Base-by-base conservation (phyloP, 2,113 vertebrate species). In the Taxidea taxus region DNA sequence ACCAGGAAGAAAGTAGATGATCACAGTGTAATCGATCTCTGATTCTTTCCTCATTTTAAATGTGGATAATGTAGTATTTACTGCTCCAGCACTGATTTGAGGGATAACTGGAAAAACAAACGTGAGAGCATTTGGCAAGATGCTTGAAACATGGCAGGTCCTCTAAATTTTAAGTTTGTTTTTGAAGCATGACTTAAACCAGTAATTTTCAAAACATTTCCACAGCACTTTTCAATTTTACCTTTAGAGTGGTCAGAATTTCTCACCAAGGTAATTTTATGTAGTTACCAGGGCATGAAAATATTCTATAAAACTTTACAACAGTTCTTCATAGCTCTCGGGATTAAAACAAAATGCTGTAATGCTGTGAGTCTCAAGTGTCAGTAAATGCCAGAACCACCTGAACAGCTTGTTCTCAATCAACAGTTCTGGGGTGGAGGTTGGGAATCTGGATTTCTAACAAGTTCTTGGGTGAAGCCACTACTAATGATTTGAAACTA, bases 11-110 rank as follows among this genome's bases (percentile, higher is more conserved):
- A 85, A 85, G 86, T 34, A 62, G 37, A 78, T 87, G n/a, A 78
- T 54, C 31, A 31, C 27, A 44, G 25, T 31, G 74, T 25, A 54
- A 51, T 7, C 37, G 51, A 77, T 49, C 11, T 80, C 4, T 1
- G 25, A n/a, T 42, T 47, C 16, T 42, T 85, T 96, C 66, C 87
- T 87, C 66, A 37, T 88, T 94, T 87, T 58, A 91, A 95, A 91
- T 84, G 60, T 64, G 11, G 39, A 80, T 54, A 87, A 70, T 80
- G 64, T 62, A 44, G 54, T 78, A 27, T 60, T 84, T 81, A 94
- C 27, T 91, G 62, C 54, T 87, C 8, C 49, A 91, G 27, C 15
- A 25, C n/a, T 66, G 77, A 88, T 15, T 39, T 85, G 4, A 87
- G 49, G 47, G 21, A 60, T 91, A 87, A 75, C 66, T 14, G 18